Conservation (phyloP, 1,140 invertebrate genomes). For the Centruroides sculpturatus region DNA sequence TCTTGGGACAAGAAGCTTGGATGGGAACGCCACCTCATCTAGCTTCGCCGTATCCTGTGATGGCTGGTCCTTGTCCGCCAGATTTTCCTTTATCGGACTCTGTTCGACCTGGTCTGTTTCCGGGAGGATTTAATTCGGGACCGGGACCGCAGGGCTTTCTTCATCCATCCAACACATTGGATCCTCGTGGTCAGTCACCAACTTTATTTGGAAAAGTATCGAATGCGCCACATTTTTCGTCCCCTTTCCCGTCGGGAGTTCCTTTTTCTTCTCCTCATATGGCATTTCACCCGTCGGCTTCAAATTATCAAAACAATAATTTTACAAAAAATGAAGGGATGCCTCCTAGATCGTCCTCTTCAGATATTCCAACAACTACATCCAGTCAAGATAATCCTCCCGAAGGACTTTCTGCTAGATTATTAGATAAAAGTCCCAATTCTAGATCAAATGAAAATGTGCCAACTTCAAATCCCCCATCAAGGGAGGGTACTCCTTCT, state of each 20-base stretch:
- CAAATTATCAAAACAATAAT: background rate
- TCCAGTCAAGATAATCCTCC: slow-evolving; percentile 10
- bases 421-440: slow-evolving; percentile 13
- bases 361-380: background rate
- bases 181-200: slow-evolving; percentile 4
- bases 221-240: background rate
- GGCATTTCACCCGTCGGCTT: background rate
- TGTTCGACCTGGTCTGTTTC: slow-evolving; percentile 1
- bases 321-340: background rate
- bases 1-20: slow-evolving; percentile 11
- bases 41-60: slow-evolving; percentile 3
- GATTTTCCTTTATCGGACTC: slow-evolving; percentile 4
- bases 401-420: slow-evolving; percentile 14
- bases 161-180: slow-evolving; percentile 1
- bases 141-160: slow-evolving; percentile 3
- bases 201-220: slow-evolving; percentile 1
- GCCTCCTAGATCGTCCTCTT: background rate
- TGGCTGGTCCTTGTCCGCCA: slow-evolving; percentile 3
- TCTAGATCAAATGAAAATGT: background rate
- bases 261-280: background rate
- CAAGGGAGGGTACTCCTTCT: slow-evolving; percentile 13
- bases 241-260: background rate
- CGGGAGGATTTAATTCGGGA: slow-evolving; percentile 1
- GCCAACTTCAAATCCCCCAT: slow-evolving; percentile 10
- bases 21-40: slow-evolving; percentile 5